Evolutionary conservation across 2,888 invertebrate genomes (phyloP).

Genomic region (Coelogynopora nodosa): DNA sequence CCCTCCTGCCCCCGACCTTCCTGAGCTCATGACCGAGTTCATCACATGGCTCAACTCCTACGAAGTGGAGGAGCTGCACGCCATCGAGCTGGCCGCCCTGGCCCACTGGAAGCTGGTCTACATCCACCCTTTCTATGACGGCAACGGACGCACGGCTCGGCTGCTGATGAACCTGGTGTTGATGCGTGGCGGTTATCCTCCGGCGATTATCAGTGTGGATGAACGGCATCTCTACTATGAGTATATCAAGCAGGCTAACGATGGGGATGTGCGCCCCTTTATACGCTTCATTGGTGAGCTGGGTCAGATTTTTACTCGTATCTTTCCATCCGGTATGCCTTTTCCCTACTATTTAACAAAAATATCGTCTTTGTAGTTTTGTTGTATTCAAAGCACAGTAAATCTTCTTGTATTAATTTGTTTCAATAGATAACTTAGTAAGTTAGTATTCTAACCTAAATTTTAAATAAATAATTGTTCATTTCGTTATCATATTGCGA

Average conservation of each 20-base stretch:
- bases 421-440: too few species aligned
- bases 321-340: too few species aligned
- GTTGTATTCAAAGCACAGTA: too few species aligned
- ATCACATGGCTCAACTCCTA: constrained; percentile 85
- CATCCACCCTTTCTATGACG: constrained; percentile 93
- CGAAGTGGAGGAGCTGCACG: constrained; percentile 78
- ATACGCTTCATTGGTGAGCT: constrained; percentile 90
- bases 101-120: constrained; percentile 94
- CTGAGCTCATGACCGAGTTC: constrained; percentile 78
- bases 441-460: too few species aligned
- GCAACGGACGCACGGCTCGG: constrained; percentile 90
- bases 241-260: constrained; percentile 81
- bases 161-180: constrained; percentile 90
- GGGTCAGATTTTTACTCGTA: too few species aligned
- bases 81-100: constrained; percentile 86
- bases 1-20: constrained; percentile 78
- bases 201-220: constrained; percentile 85
- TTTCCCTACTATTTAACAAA: too few species aligned
- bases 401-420: too few species aligned
- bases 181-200: constrained; percentile 87
- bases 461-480: too few species aligned
- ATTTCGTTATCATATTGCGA: too few species aligned
- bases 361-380: too few species aligned
- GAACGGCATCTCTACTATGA: constrained; percentile 72
- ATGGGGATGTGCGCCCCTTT: constrained; percentile 88